Percentiles rank a stretch among this genome's conserved stretches.
Conservation (phyloP, 2,888 invertebrate species). For the Morpho deidamia region DNA sequence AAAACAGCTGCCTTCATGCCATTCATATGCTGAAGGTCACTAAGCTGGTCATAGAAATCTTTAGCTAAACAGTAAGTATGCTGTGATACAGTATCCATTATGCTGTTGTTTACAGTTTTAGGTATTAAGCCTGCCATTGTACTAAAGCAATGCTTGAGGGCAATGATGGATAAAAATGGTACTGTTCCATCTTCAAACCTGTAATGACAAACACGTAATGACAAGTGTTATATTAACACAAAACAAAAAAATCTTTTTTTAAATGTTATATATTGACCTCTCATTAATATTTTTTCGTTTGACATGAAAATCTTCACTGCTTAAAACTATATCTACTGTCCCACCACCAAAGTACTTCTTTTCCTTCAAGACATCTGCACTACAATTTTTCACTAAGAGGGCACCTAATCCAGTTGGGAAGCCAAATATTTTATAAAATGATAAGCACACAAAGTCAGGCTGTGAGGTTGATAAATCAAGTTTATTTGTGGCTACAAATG, state of each 20-base stretch:
- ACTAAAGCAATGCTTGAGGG: conserved; percentile 90
- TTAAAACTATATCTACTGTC: conserved; percentile 91
- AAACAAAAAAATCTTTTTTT: no score
- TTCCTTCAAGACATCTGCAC: conserved; percentile 75
- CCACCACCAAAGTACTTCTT: conserved; percentile 96
- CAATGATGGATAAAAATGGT: conserved; percentile 90
- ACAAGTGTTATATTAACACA: not conserved
- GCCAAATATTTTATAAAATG: conserved; percentile 97
- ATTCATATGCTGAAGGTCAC: conserved; percentile 83
- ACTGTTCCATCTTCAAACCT: conserved; percentile 98
- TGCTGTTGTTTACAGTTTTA: conserved; percentile 50
- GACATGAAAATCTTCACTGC: conserved; percentile 83
- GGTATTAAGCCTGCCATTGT: conserved; percentile 82
- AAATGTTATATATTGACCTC: conserved; percentile 68
- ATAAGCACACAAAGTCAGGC: conserved; percentile 94
- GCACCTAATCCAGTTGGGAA: conserved; percentile 98
- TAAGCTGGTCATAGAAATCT: conserved; percentile 82
- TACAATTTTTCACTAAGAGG: conserved; percentile 85
- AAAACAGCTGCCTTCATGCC: conserved; percentile 82
- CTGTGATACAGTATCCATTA: conserved; percentile 81
- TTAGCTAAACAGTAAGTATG: conserved; percentile 88
- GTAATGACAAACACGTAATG: conserved; percentile 31
- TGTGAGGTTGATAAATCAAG: conserved; percentile 84
- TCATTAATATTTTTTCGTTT: conserved; percentile 83
- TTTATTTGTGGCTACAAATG: conserved; percentile 86